Percentiles rank a stretch among this genome's conserved stretches.
These are phyloP conservation scores for Ommatoiulus sabulosus DNA, from an alignment of 2,888 invertebrate species.

Conservation along the genomic window DNA sequence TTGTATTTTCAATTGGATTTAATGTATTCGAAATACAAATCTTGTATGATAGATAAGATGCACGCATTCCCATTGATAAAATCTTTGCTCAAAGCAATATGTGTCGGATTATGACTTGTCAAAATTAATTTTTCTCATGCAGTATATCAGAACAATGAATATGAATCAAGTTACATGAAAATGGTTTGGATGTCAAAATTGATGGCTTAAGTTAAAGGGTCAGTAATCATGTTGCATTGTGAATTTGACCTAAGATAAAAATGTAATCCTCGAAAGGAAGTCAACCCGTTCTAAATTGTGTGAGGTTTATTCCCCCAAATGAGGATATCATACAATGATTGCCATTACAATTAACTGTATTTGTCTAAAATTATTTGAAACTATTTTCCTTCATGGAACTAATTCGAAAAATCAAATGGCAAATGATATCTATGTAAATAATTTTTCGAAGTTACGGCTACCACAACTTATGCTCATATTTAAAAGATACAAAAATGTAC, in stretches of 20 bases:
- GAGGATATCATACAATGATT: not conserved
- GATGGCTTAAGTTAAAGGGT: constrained; percentile 12
- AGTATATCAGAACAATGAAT: not conserved
- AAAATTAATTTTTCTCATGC: not conserved
- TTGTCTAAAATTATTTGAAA: too few species aligned
- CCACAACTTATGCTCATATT: too few species aligned
- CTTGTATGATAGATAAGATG: not conserved
- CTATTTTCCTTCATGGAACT: too few species aligned
- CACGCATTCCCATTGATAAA: not conserved
- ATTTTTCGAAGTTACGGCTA: too few species aligned
- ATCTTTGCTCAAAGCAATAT: not conserved
- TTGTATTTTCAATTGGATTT: not conserved
- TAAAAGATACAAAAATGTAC: too few species aligned
- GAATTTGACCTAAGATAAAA: constrained; percentile 1
- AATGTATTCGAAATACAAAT: not conserved
- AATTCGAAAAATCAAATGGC: too few species aligned
- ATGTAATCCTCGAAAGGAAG: not conserved
- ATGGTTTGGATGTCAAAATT: not conserved
- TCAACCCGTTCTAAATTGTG: not conserved
- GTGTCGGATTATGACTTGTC: not conserved
- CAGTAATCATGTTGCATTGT: constrained; percentile 4
- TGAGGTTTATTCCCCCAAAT: not conserved
- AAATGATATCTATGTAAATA: too few species aligned
- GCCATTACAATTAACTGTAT: not conserved
- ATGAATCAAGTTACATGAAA: not conserved